Evolutionary conservation across 2,113 vertebrate species (phyloP).

Genomic region (Hemiprocne comata): DNA sequence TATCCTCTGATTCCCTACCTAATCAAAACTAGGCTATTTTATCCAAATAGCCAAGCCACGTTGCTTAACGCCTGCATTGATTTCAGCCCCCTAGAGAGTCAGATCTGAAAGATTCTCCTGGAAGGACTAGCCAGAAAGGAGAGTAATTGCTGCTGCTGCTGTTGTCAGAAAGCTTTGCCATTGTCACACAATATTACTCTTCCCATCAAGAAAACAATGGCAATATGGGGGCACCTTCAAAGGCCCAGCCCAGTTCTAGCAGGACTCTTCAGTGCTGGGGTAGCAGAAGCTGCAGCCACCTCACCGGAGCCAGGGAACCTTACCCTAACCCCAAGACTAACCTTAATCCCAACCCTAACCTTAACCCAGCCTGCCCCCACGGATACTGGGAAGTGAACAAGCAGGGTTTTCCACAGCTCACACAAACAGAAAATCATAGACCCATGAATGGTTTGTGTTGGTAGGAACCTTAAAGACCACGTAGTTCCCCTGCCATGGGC

Average conservation of each 20-base stretch:
- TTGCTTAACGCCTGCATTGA: neutral
- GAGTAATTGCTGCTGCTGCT: neutral
- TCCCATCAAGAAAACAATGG: neutral
- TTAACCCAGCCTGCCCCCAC: neutral
- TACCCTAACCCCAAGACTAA: neutral
- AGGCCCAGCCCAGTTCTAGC: neutral
- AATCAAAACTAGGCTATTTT: conserved; percentile 26
- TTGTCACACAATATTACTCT: conserved; percentile 11
- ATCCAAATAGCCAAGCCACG: neutral
- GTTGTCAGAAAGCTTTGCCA: neutral
- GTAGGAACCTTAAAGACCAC: no score
- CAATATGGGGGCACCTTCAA: no score
- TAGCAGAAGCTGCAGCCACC: neutral
- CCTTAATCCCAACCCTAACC: neutral
- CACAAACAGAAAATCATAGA: neutral
- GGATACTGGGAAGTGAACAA: no score
- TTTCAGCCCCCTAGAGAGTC: neutral
- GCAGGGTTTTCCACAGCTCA: neutral
- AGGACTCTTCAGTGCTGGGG: neutral
- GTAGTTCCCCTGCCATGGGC: no score
- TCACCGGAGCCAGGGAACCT: neutral
- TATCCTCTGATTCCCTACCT: conserved; percentile 6
- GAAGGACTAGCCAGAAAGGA: neutral
- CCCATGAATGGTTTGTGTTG: no score
- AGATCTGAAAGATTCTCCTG: conserved; percentile 28